Evolutionary conservation across 2,113 vertebrate species (phyloP), one percentile per base, ranked within the genome.

Genomic region (Python bivittatus): DNA sequence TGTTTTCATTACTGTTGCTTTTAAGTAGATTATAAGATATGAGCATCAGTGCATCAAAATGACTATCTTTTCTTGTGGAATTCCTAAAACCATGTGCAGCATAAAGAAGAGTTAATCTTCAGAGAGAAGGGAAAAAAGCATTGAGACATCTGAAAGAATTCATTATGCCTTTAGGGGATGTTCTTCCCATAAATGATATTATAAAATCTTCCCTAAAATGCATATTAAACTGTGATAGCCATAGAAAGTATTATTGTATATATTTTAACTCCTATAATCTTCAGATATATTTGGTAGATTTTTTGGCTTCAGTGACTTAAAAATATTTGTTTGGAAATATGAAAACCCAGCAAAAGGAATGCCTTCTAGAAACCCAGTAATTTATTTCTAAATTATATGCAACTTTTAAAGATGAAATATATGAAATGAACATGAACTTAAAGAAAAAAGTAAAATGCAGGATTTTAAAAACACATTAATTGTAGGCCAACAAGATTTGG

Each of bases 271-370:
- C 4, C 8, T 33, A 5, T 86, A 27, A 72, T 86, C 48, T 42
- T 60, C 12, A 23, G 60, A 88, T 95, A 89, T 90, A 15, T 44
- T 12, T 88, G 61, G 79, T 44, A 85, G 2, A 6, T 33, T 29
- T 61, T 84, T 93, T 93, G 52, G 0, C 88, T 89, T 90, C 9
- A 64, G 90, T 93, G 15, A 91, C 56, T 91, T 90, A 92, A 90
- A 90, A 91, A 91, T 44, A 85, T 52, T 85, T 48, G n/a, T 1
- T n/a, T 48, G 89, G 68, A 79, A 79, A 79, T 79, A 79, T 79
- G 20, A 79, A 22, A 79, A 79, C 6, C 2, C 7, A 79, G 68
- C 68, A 79, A 79, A n/a, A 6, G 3, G 60, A 52, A 68, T 54
- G 0, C 29, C 13, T 79, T 2, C 68, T 12, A 0, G 33, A 52